phyloP scores from a whole-genome alignment of 2,888 invertebrate genomes.

The Amaurobius ferox region DNA sequence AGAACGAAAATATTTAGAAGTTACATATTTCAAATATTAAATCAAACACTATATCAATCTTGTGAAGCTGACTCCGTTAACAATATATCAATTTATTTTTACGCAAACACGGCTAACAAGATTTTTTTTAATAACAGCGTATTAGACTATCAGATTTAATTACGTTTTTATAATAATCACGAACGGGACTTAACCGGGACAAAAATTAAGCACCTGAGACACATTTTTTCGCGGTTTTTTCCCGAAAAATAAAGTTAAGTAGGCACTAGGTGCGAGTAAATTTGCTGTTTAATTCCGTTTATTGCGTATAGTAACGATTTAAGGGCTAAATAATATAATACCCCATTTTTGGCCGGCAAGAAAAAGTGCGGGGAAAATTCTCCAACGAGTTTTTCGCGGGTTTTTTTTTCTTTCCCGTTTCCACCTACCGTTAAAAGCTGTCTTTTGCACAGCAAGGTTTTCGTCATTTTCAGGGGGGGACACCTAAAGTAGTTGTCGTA shows the following conservation, averaged over 20 bases:
- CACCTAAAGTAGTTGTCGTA: constrained; percentile 69
- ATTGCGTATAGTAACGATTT: constrained; percentile 55
- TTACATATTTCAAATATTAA: no score
- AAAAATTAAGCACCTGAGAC: constrained; percentile 9
- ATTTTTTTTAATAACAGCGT: not conserved
- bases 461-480: constrained; percentile 58
- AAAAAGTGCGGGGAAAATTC: not conserved
- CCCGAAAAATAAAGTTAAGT: constrained; percentile 7
- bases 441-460: constrained; percentile 32
- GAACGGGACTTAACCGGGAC: not conserved
- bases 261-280: constrained; percentile 33
- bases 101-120: not conserved
- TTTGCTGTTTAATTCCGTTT: constrained; percentile 57
- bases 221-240: not conserved
- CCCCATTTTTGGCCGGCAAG: constrained; percentile 26
- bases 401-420: constrained; percentile 14
- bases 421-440: constrained; percentile 40
- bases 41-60: no score
- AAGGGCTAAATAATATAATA: constrained; percentile 66
- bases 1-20: no score
- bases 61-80: no score
- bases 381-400: not conserved
- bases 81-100: no score
- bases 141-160: constrained; percentile 14
- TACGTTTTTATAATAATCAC: constrained; percentile 12